These are phyloP conservation scores for Vulpes vulpes DNA, from an alignment of 2,113 vertebrate species.

Conservation along the genomic window DNA sequence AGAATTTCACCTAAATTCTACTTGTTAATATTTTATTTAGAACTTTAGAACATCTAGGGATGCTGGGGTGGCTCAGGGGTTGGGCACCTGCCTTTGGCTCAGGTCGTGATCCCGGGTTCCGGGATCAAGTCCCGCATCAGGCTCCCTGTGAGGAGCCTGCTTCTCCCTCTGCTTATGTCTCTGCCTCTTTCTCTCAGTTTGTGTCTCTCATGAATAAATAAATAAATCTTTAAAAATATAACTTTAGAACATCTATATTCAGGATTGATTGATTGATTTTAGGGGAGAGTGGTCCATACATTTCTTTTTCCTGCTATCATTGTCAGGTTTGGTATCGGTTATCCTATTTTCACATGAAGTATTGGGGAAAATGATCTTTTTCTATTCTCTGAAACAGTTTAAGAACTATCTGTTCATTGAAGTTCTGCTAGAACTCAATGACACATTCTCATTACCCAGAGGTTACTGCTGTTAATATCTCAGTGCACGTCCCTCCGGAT, in stretches of 20 bases:
- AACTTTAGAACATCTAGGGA: background rate
- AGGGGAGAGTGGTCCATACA: background rate
- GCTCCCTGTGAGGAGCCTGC: no score
- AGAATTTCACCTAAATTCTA: constrained; percentile 38
- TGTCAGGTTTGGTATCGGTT: constrained; percentile 17
- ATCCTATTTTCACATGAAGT: constrained; percentile 19
- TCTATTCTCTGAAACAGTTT: background rate
- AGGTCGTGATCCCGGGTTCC: no score
- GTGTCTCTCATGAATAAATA: no score
- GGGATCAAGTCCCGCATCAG: no score
- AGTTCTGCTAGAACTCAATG: background rate
- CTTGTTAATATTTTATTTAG: background rate
- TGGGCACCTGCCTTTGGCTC: no score
- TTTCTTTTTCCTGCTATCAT: constrained; percentile 1
- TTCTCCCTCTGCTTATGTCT: no score
- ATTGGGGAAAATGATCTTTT: background rate
- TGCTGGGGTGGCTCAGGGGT: no score
- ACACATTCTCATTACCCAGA: background rate
- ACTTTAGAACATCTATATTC: background rate
- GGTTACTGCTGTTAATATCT: constrained; percentile 6
- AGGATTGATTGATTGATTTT: constrained; percentile 31
- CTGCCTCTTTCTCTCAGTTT: no score
- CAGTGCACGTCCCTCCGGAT: background rate
- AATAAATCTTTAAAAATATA: background rate
- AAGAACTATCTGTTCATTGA: background rate